Conservation (phyloP, 2,888 invertebrate genomes). For the Tiliacea citrago region DNA sequence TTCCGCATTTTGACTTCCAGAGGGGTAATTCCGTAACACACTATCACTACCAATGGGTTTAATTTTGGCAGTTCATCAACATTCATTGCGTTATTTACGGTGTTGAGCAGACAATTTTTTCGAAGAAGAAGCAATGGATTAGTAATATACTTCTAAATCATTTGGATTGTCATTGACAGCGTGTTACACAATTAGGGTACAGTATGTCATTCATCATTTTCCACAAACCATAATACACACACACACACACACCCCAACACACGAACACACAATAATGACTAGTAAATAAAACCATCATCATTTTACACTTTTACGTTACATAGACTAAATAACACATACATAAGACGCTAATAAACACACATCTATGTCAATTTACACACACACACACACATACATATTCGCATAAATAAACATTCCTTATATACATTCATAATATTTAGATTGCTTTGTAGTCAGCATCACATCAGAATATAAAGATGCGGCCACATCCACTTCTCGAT, state of each 20-base stretch:
- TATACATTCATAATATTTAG: slow-evolving; percentile 37
- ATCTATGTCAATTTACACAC: background rate
- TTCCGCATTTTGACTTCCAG: background rate
- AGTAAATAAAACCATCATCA: background rate
- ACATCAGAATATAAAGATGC: slow-evolving; percentile 17
- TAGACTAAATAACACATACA: background rate
- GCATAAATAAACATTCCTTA: slow-evolving; percentile 30
- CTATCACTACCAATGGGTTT: no score
- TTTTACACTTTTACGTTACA: background rate
- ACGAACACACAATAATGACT: background rate
- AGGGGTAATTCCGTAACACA: no score
- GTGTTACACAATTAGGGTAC: no score
- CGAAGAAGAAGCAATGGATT: no score
- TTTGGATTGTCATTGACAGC: no score
- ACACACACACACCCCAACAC: background rate
- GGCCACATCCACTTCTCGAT: background rate
- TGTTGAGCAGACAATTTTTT: no score
- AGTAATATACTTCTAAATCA: no score
- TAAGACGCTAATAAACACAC: background rate
- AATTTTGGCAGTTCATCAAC: no score
- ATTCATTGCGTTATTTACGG: no score
- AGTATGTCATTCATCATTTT: slow-evolving; percentile 21
- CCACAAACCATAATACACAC: background rate
- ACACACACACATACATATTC: background rate
- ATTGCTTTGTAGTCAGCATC: slow-evolving; percentile 27